Conservation (phyloP, 1,140 invertebrate species). For the Chrysomallon squamiferum region DNA sequence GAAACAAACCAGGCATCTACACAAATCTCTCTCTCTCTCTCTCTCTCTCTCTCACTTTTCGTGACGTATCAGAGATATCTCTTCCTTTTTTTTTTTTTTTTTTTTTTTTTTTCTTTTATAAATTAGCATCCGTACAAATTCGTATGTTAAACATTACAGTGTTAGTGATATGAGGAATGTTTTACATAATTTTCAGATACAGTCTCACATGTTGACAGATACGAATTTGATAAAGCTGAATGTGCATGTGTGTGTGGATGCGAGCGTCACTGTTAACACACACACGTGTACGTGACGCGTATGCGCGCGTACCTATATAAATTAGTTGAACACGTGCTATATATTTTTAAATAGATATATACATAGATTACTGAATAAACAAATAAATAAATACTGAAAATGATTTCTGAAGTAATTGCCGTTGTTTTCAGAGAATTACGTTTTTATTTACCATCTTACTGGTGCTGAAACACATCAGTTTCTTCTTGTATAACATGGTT, state of each 20-base stretch:
- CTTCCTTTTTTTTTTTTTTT: constrained; percentile 1
- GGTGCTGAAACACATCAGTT: too few relatives aligned
- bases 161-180: neutral
- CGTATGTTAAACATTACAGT: too few relatives aligned
- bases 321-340: too few relatives aligned
- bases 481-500: too few relatives aligned
- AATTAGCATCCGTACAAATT: neutral
- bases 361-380: too few relatives aligned
- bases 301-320: neutral
- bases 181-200: neutral
- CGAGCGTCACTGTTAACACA: neutral
- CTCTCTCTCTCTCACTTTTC: neutral
- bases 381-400: too few relatives aligned
- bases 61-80: neutral
- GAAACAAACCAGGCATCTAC: too few relatives aligned
- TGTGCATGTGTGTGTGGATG: constrained; percentile 4
- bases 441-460: too few relatives aligned
- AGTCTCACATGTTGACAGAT: neutral
- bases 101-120: neutral
- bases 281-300: too few relatives aligned
- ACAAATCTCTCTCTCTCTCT: neutral
- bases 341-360: neutral
- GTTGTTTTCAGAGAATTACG: too few relatives aligned
- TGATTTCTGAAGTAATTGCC: too few relatives aligned
- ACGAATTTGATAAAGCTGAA: neutral